These are phyloP conservation scores for Sesamia nonagrioides DNA, from an alignment of 1,140 invertebrate species.

Conservation along the genomic window DNA sequence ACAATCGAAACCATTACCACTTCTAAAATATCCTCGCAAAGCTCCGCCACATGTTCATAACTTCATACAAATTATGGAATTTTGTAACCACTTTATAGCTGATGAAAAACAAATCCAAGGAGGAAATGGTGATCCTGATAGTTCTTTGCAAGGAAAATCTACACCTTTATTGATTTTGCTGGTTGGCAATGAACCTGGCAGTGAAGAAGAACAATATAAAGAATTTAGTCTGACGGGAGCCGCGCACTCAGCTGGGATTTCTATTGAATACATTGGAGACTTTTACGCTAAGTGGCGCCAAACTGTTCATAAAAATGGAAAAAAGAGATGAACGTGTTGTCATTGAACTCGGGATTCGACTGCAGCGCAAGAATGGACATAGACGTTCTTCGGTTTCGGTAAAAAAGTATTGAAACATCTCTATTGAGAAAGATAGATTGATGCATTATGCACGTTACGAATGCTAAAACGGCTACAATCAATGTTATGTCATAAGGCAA, in stretches of 20 bases:
- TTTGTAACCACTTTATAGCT: slow-evolving; percentile 83
- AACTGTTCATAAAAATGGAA: slow-evolving; percentile 77
- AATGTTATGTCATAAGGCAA: slow-evolving; percentile 35
- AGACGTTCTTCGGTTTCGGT: slow-evolving; percentile 53
- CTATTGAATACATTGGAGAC: slow-evolving; percentile 80
- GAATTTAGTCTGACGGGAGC: slow-evolving; percentile 81
- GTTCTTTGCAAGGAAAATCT: slow-evolving; percentile 67
- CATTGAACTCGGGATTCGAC: slow-evolving; percentile 64
- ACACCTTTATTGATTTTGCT: slow-evolving; percentile 76
- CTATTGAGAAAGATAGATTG: slow-evolving; percentile 49
- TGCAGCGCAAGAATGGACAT: slow-evolving; percentile 59
- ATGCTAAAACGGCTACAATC: slow-evolving; percentile 19
- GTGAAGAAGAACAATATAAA: slow-evolving; percentile 75
- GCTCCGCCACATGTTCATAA: slow-evolving; percentile 79
- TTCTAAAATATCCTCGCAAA: slow-evolving; percentile 92
- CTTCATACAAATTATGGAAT: slow-evolving; percentile 85
- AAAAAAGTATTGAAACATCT: slow-evolving; percentile 53
- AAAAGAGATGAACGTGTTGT: slow-evolving; percentile 81
- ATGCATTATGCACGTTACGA: slow-evolving; percentile 9
- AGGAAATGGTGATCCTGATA: slow-evolving; percentile 77
- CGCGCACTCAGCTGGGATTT: slow-evolving; percentile 79
- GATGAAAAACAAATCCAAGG: slow-evolving; percentile 75
- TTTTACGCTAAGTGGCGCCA: slow-evolving; percentile 85
- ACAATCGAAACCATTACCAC: slow-evolving; percentile 91
- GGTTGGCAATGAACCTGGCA: slow-evolving; percentile 73